Base-by-base conservation (phyloP, 2,797 vertebrate species). In the Sternarchorhynchus goeldii region DNA sequence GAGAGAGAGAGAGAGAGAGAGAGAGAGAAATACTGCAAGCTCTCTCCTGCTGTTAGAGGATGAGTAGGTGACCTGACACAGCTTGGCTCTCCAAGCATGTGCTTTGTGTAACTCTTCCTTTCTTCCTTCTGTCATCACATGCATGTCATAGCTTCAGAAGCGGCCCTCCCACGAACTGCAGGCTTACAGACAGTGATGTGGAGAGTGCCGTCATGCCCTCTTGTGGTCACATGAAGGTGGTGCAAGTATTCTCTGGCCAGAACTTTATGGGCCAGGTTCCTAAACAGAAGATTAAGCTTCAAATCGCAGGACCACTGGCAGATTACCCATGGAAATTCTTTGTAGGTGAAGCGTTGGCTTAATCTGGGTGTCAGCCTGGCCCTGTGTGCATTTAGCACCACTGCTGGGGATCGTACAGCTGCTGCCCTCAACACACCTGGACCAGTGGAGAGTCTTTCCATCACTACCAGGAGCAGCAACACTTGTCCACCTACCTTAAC, bases 121-220 rank as follows among this genome's bases (percentile, higher is more conserved):
- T 62, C 39, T 59, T 21, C 31, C 45, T 3, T 41, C 39, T 70
- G 57, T 59, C 70, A 73, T n/a, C 55, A 53, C 31, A 55, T 57
- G 53, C 55, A 53, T 41, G 50, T 76, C 50, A 65, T 69, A 72
- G 18, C 66, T 67, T 6, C 20, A 68, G 2, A 34, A 32, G 31
- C 36, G 8, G 25, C 55, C 31, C 17, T 74, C 41, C 31, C 8
- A 31, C 25, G 2, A 2, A 10, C 18, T 36, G 6, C 12, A 12
- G 63, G 32, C 50, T 63, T 53, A 32, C 3, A 70, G 45, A 25
- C 50, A 31, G n/a, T n/a, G 41, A 0, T 6, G 41, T 32, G 3
- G 57, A 4, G 63, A 62, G n/a, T 34, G 25, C 75, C 64, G 34
- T 65, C 65, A 14, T 76, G 50, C 78, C 83, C 77, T 76, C 83